Evolutionary conservation across 1,140 invertebrate species (phyloP), one percentile per base, ranked within the genome.

Genomic region (Papilio helenus): DNA sequence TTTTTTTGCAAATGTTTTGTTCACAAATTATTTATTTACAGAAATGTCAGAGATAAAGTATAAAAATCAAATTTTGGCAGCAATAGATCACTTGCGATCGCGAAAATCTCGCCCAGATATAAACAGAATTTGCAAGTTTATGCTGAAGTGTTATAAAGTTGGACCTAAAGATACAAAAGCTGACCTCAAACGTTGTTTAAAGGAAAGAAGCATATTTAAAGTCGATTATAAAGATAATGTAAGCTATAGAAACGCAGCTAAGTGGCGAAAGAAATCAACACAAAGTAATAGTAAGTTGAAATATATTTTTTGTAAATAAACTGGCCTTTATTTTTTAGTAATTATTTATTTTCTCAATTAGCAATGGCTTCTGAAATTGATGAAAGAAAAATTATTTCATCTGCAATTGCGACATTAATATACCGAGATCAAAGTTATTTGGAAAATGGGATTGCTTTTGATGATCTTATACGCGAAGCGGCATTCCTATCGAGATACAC

Each of bases 191-290:
- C 95, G 96, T 89, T 95, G 98, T 83, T 96, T 98, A 3, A 97
- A 97, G 85, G 96, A 96, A 61, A 97, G 97, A 89, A 96, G 96
- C 81, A 97, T 98, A 16, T 96, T 97, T 78, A 97, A 97, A 95
- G 97, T 98, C 7, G 97, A 98, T 86, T 98, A 98, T 92, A 98
- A 98, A 93, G 97, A 97, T 82, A 97, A 96, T 92, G 97, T 96
- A 71, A 97, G 97, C 92, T 98, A 98, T 86, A 95, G 97, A 83
- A 98, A 98, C 94, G 97, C 97, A 10, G 96, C 96, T n/a, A 97
- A 97, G 92, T 97, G 96, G 95, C 95, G 95, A 86, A 93, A 88
- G 86, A 93, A 89, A 84, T 87, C 90, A 86, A 86, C 86, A 79
- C 86, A 86, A 82, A 89, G 83, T 81, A 91, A 88, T 83, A 92